Base-by-base conservation (phyloP, 2,888 invertebrate genomes). In the Dorcus hopei region DNA sequence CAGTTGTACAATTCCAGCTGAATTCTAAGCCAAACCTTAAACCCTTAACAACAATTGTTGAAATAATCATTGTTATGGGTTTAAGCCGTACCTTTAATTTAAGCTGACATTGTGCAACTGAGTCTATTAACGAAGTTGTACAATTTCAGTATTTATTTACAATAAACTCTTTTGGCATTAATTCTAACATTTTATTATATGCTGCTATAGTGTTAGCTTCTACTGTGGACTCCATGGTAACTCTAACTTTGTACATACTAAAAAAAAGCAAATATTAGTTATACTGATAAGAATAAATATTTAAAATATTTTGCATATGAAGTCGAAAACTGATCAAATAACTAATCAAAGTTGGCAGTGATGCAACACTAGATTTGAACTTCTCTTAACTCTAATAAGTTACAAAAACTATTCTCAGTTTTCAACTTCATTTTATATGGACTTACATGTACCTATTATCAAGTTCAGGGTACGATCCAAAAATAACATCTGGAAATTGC, bases 381-480 rank as follows among this genome's bases (percentile, higher is more conserved):
- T n/a, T 26, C 4, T 26, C 2, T 2, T 33, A 3, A 19, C 19
- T 3, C 5, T 33, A 6, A 33, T 14, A 33, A 33, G 3, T 33
- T 33, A 33, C 5, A 6, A 6, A 33, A 33, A 33, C 6, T 33
- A 3, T 50, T 40, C 11, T 50, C 50, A 40, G 38, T 33, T 14
- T 52, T 19, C 14, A 52, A 33, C 26, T 43, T 33, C 43, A 38
- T 9, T 48, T 52, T 57, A 33, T 33, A 33, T 6, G 26, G 3
- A 33, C 6, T 33, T 33, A 33, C 6, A 33, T 33, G 6, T 73
- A 82, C 81, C 76, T 76, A 67, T 78, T 69, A 65, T 70, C 74
- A 57, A 75, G 65, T 65, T 79, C 77, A 9, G 83, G 83, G 72
- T 83, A 83, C 39, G 82, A 83, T 41, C 83, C 83, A 69, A 83